These are phyloP conservation scores for Potorous gilbertii DNA, from an alignment of 2,797 vertebrate species.

Conservation along the genomic window DNA sequence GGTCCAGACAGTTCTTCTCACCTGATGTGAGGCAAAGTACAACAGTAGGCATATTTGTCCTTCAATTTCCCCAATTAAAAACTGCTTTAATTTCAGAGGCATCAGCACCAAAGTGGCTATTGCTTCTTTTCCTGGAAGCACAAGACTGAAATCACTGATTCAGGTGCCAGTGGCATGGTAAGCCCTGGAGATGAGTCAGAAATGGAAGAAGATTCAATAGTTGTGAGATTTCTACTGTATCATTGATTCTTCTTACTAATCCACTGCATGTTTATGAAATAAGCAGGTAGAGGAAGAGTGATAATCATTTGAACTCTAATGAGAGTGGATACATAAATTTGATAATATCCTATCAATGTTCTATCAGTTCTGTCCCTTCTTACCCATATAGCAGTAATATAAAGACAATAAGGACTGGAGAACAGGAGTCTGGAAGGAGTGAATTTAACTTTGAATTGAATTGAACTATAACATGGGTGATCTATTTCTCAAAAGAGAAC, in stretches of 20 bases:
- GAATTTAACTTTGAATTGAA: background rate
- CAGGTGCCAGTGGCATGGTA: background rate
- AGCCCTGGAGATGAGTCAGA: fast-evolving
- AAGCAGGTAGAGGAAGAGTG: background rate
- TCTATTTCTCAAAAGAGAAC: background rate
- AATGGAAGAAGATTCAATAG: background rate
- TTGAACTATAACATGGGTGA: background rate
- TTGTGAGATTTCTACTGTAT: background rate
- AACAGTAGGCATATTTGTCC: background rate
- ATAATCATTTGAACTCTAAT: background rate
- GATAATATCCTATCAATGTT: fast-evolving
- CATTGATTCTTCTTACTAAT: background rate
- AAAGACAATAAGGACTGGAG: background rate
- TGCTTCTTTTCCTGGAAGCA: background rate
- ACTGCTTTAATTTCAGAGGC: background rate
- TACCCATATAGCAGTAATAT: background rate
- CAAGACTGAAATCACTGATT: background rate
- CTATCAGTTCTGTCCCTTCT: background rate
- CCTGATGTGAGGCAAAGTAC: background rate
- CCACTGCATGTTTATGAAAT: background rate
- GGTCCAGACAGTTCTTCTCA: background rate
- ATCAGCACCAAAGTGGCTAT: background rate
- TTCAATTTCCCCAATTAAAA: background rate
- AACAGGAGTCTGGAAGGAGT: background rate
- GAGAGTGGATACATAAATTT: background rate